phyloP scores from a whole-genome alignment of 2,888 invertebrate species.

The Didymodactylos carnosus region DNA sequence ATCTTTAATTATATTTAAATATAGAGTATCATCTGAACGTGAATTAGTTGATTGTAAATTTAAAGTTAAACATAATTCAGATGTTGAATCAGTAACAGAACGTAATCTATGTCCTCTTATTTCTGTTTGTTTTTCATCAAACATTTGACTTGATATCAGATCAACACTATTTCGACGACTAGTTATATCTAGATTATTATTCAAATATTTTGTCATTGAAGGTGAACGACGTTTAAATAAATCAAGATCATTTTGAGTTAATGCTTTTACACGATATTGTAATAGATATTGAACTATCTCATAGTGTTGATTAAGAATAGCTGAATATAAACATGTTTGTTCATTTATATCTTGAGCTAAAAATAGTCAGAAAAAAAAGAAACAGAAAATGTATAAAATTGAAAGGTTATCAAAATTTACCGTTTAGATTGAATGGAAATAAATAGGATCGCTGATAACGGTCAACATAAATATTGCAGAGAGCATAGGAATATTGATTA shows the following conservation, averaged over 20 bases:
- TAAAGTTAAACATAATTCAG: too few species aligned
- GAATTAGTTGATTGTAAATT: neutral
- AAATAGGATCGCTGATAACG: neutral
- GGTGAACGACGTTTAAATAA: neutral
- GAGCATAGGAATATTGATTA: conserved; percentile 41
- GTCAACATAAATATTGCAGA: neutral
- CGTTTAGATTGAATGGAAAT: neutral
- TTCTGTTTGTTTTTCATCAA: too few species aligned
- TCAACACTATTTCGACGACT: too few species aligned
- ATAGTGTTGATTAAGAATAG: neutral
- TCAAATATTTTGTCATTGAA: too few species aligned
- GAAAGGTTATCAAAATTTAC: neutral
- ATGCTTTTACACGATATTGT: neutral
- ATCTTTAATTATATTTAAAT: too few species aligned
- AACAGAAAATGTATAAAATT: too few species aligned
- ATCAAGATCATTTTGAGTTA: neutral
- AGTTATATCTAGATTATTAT: too few species aligned
- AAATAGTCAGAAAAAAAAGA: neutral
- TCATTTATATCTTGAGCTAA: conserved; percentile 7
- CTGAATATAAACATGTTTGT: conserved; percentile 2
- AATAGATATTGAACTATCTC: conserved; percentile 7
- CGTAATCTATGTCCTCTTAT: too few species aligned
- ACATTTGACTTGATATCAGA: too few species aligned
- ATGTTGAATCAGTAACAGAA: too few species aligned
- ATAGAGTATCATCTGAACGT: too few species aligned